Conservation (phyloP, 2,797 vertebrate genomes). For the Takifugu ocellatus region DNA sequence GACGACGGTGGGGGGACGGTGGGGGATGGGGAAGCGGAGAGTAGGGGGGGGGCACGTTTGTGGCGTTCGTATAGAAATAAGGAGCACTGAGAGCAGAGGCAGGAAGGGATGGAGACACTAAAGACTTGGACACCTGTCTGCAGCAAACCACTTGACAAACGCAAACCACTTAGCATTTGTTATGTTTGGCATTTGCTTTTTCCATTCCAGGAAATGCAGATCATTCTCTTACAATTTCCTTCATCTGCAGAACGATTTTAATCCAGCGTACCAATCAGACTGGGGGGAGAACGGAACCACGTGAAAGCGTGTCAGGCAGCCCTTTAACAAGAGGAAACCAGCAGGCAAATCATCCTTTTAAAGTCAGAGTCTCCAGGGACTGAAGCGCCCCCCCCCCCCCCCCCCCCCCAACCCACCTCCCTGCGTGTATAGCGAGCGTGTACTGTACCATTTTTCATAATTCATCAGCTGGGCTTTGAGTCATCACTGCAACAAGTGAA, state of each 20-base stretch:
- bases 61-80: not conserved
- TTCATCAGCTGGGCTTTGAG: slow-evolving; percentile 47
- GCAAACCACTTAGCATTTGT: slow-evolving; percentile 51
- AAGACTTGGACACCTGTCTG: slow-evolving; percentile 45
- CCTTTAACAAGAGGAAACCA: slow-evolving; percentile 65
- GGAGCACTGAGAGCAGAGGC: slow-evolving; percentile 13
- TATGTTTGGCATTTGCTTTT: slow-evolving; percentile 56
- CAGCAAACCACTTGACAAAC: slow-evolving; percentile 47
- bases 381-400: slow-evolving; percentile 11
- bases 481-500: slow-evolving; percentile 38
- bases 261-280: slow-evolving; percentile 70
- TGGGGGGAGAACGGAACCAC: slow-evolving; percentile 62
- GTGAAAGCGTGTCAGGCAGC: slow-evolving; percentile 69
- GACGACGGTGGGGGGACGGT: slow-evolving; percentile 13
- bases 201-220: slow-evolving; percentile 47
- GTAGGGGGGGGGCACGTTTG: not conserved
- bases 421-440: slow-evolving; percentile 30
- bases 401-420: slow-evolving; percentile 12
- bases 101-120: slow-evolving; percentile 12
- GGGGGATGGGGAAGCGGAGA: not conserved
- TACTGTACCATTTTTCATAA: slow-evolving; percentile 31
- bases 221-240: slow-evolving; percentile 42
- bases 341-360: slow-evolving; percentile 69
- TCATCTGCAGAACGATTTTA: slow-evolving; percentile 56
- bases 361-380: slow-evolving; percentile 52